A percentile compares a stretch with the other conserved stretches of the same genome.
phyloP scores from a whole-genome alignment of 30 jellyfish, hydroid and myxozoan genomes.

The Clytia hemisphaerica region DNA sequence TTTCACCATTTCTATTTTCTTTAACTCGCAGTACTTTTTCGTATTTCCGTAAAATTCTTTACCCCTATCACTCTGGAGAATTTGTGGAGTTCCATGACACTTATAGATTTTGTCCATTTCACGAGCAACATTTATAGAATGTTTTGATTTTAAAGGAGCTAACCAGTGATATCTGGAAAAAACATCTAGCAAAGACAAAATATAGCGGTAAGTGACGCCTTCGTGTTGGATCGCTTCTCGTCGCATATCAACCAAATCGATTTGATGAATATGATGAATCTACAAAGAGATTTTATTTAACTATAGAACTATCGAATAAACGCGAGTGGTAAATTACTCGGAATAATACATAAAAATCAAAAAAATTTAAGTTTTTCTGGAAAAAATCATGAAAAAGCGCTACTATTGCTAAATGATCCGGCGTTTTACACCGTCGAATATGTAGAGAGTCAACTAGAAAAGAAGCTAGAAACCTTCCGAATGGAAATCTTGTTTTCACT shows the following conservation, averaged over 20 bases:
- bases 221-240: background rate
- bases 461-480: no score
- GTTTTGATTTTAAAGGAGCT: background rate
- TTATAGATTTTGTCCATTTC: background rate
- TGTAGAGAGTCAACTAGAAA: no score
- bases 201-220: background rate
- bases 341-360: no score
- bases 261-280: conserved; percentile 1
- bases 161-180: conserved; percentile 12
- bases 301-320: no score
- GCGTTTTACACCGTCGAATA: no score
- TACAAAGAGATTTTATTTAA: no score
- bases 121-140: background rate
- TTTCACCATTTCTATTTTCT: background rate
- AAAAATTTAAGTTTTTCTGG: no score
- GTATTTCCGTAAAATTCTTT: background rate
- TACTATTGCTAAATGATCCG: no score
- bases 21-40: background rate
- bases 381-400: no score
- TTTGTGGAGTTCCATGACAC: background rate
- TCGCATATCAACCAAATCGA: background rate
- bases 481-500: no score
- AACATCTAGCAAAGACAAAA: background rate
- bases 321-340: no score
- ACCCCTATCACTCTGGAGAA: conserved; percentile 4